These are phyloP conservation scores for Gorsachius magnificus DNA, from an alignment of 2,797 vertebrate species.

Conservation along the genomic window DNA sequence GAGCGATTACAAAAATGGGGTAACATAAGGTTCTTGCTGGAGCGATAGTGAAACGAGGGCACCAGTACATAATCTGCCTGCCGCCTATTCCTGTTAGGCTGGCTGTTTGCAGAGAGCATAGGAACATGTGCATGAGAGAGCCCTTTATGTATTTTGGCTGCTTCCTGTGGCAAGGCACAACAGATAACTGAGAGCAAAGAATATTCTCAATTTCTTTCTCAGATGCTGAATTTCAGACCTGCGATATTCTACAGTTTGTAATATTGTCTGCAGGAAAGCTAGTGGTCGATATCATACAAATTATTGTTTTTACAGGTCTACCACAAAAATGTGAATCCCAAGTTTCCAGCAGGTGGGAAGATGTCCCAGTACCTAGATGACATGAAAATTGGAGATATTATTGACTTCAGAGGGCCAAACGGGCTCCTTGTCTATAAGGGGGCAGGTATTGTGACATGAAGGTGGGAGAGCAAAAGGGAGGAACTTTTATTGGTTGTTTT, in stretches of 20 bases:
- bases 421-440: conserved; percentile 87
- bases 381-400: conserved; percentile 84
- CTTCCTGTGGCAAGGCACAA: background rate
- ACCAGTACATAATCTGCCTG: background rate
- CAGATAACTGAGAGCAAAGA: background rate
- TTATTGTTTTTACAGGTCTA: conserved; percentile 81
- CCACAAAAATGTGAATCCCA: conserved; percentile 85
- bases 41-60: background rate
- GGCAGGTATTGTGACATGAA: conserved; percentile 71
- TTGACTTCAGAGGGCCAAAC: conserved; percentile 90
- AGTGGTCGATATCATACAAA: background rate
- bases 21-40: background rate
- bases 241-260: background rate
- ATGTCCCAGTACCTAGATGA: conserved; percentile 90
- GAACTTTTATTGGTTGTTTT: background rate
- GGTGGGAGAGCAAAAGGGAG: background rate
- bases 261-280: background rate
- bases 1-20: background rate
- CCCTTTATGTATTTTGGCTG: background rate
- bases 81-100: background rate
- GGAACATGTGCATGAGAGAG: background rate
- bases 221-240: background rate
- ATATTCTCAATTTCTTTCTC: background rate
- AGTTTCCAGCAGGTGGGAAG: conserved; percentile 89
- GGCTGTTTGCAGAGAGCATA: background rate